Conservation (phyloP, 2,113 vertebrate genomes). For the Microcebus murinus region DNA sequence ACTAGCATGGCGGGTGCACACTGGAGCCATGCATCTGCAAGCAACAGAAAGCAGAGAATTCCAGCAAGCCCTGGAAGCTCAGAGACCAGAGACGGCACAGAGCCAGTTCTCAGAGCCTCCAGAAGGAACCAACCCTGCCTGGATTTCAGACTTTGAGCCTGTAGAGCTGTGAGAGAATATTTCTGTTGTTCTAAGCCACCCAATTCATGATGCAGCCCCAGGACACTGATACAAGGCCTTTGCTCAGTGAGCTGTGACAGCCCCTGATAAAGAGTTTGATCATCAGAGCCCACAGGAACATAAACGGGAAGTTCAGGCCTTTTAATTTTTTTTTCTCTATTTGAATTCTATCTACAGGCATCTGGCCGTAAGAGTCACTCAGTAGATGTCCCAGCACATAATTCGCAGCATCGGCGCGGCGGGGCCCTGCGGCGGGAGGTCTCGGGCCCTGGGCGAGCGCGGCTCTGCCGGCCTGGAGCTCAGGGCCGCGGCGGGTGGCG, state of each 20-base stretch:
- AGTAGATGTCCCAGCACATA: not conserved
- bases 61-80: not conserved
- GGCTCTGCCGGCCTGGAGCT: too few relatives aligned
- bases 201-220: not conserved
- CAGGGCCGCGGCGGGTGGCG: too few relatives aligned
- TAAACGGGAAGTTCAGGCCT: not conserved
- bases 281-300: not conserved
- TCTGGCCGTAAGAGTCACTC: not conserved
- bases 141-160: not conserved
- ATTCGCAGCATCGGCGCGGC: not conserved
- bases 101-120: not conserved
- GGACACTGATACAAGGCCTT: not conserved
- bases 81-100: accelerated
- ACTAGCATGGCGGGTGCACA: too few relatives aligned
- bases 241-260: not conserved
- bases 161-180: not conserved
- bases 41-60: not conserved
- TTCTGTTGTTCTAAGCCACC: not conserved
- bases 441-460: too few relatives aligned
- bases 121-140: not conserved
- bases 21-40: not conserved
- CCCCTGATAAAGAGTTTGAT: not conserved
- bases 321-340: not conserved
- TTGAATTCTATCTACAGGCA: not conserved
- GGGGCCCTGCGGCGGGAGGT: not conserved